These are phyloP conservation scores for Procambarus virginalis DNA, from an alignment of 1,140 invertebrate species.

Conservation along the genomic window DNA sequence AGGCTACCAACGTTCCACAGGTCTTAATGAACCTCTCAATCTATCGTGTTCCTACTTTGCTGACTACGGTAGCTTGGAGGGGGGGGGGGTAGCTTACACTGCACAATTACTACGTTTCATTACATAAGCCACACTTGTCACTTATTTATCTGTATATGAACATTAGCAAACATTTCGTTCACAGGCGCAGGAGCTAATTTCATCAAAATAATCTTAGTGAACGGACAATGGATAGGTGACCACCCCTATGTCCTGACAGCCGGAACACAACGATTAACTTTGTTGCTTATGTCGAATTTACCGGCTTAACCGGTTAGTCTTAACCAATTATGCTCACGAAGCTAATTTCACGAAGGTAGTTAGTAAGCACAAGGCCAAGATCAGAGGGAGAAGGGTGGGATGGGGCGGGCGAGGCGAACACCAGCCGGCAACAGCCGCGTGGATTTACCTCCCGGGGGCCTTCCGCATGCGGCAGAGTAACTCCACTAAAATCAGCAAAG, in stretches of 20 bases:
- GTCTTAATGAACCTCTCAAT: neutral
- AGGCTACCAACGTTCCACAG: neutral
- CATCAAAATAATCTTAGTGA: neutral
- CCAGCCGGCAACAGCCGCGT: neutral
- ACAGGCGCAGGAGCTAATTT: neutral
- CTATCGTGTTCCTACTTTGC: neutral
- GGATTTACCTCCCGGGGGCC: neutral
- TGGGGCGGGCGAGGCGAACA: neutral
- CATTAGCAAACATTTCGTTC: neutral
- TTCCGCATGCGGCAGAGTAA: conserved; percentile 20
- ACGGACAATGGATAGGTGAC: neutral
- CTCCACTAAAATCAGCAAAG: conserved; percentile 22
- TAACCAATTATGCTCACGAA: neutral
- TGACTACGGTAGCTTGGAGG: neutral
- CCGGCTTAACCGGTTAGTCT: neutral
- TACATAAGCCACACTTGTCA: neutral
- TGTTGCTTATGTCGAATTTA: neutral
- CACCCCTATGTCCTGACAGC: neutral
- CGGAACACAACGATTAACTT: neutral
- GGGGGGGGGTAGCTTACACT: neutral
- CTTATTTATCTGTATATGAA: neutral
- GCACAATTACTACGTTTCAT: too few species aligned
- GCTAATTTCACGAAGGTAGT: neutral
- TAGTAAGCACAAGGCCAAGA: too few species aligned
- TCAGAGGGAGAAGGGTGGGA: neutral